A percentile compares a stretch with the other conserved stretches of the same genome.
Evolutionary conservation across 2,888 invertebrate genomes (phyloP).

Genomic region (Nymphalis urticae): DNA sequence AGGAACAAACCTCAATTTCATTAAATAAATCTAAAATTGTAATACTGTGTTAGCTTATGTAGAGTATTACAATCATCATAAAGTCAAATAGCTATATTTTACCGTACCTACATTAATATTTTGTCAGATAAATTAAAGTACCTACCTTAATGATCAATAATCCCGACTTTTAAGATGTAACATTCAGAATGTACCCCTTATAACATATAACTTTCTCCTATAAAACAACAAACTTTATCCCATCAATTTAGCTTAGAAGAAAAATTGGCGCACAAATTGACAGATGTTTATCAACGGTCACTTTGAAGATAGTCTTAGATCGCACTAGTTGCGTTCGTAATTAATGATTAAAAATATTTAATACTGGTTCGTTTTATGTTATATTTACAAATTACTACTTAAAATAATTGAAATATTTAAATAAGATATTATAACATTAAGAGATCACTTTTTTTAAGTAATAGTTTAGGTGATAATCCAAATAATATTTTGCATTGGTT

Average conservation of each 20-base stretch:
- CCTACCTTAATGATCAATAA: neutral
- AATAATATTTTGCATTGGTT: too few species aligned
- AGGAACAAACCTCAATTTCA: neutral
- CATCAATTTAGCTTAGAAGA: constrained; percentile 21
- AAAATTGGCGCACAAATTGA: constrained; percentile 68
- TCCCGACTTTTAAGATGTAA: neutral
- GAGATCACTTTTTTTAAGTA: too few species aligned
- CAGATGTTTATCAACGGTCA: constrained; percentile 29
- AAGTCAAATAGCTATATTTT: neutral
- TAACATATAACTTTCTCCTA: constrained; percentile 4
- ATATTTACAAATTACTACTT: too few species aligned
- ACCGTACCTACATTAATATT: neutral
- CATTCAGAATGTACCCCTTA: constrained; percentile 11
- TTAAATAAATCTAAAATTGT: neutral
- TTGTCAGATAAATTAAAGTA: neutral
- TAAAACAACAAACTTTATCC: constrained; percentile 17
- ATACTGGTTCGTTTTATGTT: too few species aligned
- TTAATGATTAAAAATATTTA: neutral
- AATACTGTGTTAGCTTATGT: neutral
- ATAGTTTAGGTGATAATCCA: too few species aligned
- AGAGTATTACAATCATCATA: too few species aligned
- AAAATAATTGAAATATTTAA: too few species aligned
- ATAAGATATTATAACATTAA: too few species aligned
- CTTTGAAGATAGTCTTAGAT: constrained; percentile 2
- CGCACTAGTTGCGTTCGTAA: neutral